These are phyloP conservation scores for Ichneumoninae sp. DNA, from an alignment of 2,888 invertebrate species.

Conservation along the genomic window DNA sequence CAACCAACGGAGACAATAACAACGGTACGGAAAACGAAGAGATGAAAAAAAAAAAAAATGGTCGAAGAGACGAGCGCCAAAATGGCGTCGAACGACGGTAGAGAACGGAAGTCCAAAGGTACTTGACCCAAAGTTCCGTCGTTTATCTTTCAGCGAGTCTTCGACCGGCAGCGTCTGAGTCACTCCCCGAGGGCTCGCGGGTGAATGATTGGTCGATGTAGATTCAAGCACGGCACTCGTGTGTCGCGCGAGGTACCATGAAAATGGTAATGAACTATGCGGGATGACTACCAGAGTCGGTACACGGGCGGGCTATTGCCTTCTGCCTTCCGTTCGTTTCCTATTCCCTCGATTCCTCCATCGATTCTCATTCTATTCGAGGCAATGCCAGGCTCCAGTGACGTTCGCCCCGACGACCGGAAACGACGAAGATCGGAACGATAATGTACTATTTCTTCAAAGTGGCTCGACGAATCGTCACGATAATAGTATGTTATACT, in stretches of 20 bases:
- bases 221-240: conserved; percentile 33
- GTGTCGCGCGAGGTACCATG: conserved; percentile 42
- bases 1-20: neutral
- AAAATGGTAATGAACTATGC: conserved; percentile 62
- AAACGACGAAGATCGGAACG: neutral
- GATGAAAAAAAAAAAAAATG: neutral
- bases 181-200: conserved; percentile 21
- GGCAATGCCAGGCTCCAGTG: conserved; percentile 13
- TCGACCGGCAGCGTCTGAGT: conserved; percentile 32
- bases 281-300: conserved; percentile 38
- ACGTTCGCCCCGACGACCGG: neutral
- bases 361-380: conserved; percentile 1
- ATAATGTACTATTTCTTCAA: neutral
- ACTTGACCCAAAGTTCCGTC: conserved; percentile 49
- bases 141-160: conserved; percentile 23
- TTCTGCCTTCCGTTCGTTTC: conserved; percentile 24
- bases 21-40: neutral
- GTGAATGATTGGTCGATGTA: conserved; percentile 38
- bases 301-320: conserved; percentile 20
- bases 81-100: conserved; percentile 5
- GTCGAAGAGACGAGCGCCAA: neutral
- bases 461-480: neutral
- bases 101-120: conserved; percentile 34
- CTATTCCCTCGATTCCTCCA: conserved; percentile 23
- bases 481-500: neutral